phyloP scores from a whole-genome alignment of 2,797 vertebrate genomes.

The Bufotes viridis region DNA sequence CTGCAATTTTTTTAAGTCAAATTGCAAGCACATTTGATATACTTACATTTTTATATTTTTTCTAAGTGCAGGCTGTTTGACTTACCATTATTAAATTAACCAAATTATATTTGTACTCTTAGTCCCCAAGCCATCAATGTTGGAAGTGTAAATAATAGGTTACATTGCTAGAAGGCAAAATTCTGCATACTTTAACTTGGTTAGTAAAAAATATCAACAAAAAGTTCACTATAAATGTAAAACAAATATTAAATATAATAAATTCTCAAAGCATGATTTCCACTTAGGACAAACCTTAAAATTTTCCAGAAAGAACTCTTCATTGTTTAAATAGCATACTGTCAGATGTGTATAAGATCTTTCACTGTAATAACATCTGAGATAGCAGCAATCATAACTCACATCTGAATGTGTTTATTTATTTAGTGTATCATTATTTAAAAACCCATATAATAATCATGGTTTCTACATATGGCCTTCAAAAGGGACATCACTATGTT shows the following conservation, averaged over 20 bases:
- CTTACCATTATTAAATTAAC: constrained; percentile 45
- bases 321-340: background rate
- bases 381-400: background rate
- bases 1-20: constrained; percentile 25
- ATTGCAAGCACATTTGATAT: constrained; percentile 19
- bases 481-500: no score
- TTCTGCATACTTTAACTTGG: constrained; percentile 26
- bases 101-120: constrained; percentile 33
- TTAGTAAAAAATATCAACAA: constrained; percentile 48
- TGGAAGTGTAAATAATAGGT: constrained; percentile 48
- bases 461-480: no score
- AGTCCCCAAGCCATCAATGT: constrained; percentile 35
- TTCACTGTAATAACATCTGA: background rate
- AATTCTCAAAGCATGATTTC: constrained; percentile 2
- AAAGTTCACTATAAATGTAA: constrained; percentile 26
- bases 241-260: constrained; percentile 14
- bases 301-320: background rate
- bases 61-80: constrained; percentile 19
- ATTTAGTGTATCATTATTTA: no score
- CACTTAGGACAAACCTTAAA: background rate
- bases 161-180: constrained; percentile 41
- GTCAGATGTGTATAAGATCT: background rate
- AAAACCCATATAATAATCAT: no score
- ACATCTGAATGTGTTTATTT: background rate
- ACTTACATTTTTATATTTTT: constrained; percentile 32